These are phyloP conservation scores for Ashinkailepas kermadecensis DNA, from an alignment of 2,888 invertebrate genomes.

Conservation along the genomic window DNA sequence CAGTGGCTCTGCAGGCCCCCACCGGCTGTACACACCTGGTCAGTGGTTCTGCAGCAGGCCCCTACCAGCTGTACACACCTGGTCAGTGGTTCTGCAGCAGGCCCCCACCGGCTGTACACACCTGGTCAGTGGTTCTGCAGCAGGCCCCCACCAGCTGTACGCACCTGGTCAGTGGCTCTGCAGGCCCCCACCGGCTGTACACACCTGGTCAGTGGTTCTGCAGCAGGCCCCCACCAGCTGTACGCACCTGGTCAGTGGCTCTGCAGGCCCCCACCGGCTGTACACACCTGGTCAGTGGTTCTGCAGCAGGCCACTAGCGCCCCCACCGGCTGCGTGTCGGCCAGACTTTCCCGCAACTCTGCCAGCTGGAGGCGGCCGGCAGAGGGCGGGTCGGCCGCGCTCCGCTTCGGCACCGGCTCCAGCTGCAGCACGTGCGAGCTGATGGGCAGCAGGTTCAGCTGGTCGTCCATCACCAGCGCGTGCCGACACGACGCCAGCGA, in stretches of 20 bases:
- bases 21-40: too few relatives aligned
- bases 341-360: slow-evolving; percentile 69
- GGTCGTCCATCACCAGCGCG: slow-evolving; percentile 90
- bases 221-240: neutral
- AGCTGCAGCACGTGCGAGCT: slow-evolving; percentile 80
- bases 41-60: too few relatives aligned
- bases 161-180: neutral
- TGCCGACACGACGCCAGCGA: slow-evolving; percentile 79
- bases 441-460: slow-evolving; percentile 81
- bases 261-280: neutral
- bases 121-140: neutral
- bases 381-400: slow-evolving; percentile 44
- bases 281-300: slow-evolving; percentile 74
- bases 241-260: neutral
- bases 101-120: neutral
- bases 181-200: neutral
- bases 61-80: too few relatives aligned
- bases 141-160: neutral
- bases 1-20: too few relatives aligned
- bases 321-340: slow-evolving; percentile 87
- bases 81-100: too few relatives aligned
- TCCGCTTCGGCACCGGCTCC: slow-evolving; percentile 51
- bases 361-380: slow-evolving; percentile 54
- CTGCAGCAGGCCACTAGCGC: slow-evolving; percentile 78
- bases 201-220: neutral